Evolutionary conservation across 1,140 invertebrate species (phyloP).

Genomic region (Neodiprion lecontei): DNA sequence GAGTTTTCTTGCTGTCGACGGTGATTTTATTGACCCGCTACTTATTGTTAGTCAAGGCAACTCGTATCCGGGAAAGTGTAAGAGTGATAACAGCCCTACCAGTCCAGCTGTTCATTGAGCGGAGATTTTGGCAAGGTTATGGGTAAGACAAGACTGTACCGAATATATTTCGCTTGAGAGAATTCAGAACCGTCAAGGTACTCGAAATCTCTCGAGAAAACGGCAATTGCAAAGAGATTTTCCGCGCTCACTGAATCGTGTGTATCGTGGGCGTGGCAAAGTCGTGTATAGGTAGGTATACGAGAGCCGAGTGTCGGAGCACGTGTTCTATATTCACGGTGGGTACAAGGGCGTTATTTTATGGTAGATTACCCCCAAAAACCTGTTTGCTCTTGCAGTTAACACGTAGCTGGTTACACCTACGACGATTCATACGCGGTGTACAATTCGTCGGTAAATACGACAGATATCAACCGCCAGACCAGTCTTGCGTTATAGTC

Average conservation of each 20-base stretch:
- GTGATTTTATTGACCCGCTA: too few species aligned
- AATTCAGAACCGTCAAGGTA: neutral
- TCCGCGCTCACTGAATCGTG: neutral
- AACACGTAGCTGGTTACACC: neutral
- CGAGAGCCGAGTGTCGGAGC: neutral
- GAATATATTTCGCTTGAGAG: neutral
- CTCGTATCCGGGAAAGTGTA: too few species aligned
- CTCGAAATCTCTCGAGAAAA: constrained; percentile 5
- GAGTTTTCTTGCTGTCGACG: too few species aligned
- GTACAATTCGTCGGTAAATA: neutral
- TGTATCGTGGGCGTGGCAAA: neutral
- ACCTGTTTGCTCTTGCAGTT: constrained; percentile 5
- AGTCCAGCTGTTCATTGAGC: too few species aligned
- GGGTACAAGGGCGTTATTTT: constrained; percentile 4
- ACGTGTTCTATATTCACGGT: neutral
- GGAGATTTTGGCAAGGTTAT: too few species aligned
- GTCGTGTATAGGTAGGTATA: neutral
- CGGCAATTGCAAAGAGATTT: constrained; percentile 2
- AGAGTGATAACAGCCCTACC: too few species aligned
- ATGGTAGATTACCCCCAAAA: constrained; percentile 5
- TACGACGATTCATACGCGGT: neutral
- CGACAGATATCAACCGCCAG: neutral
- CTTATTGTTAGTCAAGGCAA: too few species aligned
- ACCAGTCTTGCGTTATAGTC: neutral
- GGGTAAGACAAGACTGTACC: too few species aligned